Conservation (phyloP, 2,888 invertebrate genomes). For the Melanotus villosus region DNA sequence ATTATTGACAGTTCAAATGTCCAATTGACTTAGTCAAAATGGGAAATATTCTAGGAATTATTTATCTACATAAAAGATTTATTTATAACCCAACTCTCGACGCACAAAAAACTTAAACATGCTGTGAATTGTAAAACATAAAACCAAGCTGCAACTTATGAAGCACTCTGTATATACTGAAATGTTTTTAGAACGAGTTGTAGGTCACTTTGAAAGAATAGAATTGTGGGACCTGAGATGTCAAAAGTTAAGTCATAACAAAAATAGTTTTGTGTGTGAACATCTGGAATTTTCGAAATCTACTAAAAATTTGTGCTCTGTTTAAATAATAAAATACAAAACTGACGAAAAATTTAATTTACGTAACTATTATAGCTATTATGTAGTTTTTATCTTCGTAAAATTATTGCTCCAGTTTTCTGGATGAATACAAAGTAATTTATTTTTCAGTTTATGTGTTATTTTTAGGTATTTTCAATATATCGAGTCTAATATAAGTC, state of each 20-base stretch:
- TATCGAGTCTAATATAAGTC: slow-evolving; percentile 31
- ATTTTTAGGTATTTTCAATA: slow-evolving; percentile 36
- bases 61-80: no score
- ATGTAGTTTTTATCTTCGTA: background rate
- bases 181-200: background rate
- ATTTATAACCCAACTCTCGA: no score
- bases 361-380: background rate
- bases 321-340: slow-evolving; percentile 5
- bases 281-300: slow-evolving; percentile 59
- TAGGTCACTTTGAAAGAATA: slow-evolving; percentile 28
- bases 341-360: background rate
- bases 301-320: slow-evolving; percentile 33
- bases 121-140: no score
- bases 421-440: slow-evolving; percentile 38
- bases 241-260: slow-evolving; percentile 64
- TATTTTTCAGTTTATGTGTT: slow-evolving; percentile 33
- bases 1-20: no score
- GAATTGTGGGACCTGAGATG: slow-evolving; percentile 53
- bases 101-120: no score
- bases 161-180: background rate
- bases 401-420: slow-evolving; percentile 3
- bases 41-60: no score
- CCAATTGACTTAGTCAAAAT: no score
- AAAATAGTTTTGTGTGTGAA: slow-evolving; percentile 61
- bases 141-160: background rate